Evolutionary conservation across 2,888 invertebrate species (phyloP), one percentile per base, ranked within the genome.

Genomic region (Elmis aenea): DNA sequence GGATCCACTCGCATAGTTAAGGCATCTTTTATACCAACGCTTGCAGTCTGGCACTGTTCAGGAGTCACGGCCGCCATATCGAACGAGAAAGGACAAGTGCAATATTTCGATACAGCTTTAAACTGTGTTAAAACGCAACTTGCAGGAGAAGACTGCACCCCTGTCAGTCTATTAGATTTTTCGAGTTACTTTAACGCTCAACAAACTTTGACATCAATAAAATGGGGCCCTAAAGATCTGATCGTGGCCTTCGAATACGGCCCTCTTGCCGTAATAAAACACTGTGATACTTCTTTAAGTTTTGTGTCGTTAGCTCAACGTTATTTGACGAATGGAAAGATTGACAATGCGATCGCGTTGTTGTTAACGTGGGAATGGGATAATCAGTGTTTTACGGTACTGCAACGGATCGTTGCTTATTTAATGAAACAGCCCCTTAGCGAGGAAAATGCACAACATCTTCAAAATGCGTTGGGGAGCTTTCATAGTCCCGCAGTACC

Each of bases 391-490:
- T 79, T 89, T 50, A 76, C 79, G 40, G 80, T 84, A 0, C 69
- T 92, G 38, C 85, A 86, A 54, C 75, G 77, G 54, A 80, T 88
- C 42, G 74, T 80, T 23, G 83, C 82, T 56, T 74, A 79, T 63
- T 70, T 83, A 27, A 70, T 84, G 45, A 70, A 77, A 46, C 61
- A 65, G 30, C 71, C 72, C 11, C 64, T 83, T 21, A 79, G 75
- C 32, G 70, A 75, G 18, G 74, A 77, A 32, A 70, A 72, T 48
- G 80, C 82, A 51, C 80, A 78, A 38, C 70, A 77, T 48, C 70
- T 88, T 46, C 84, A 88, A 64, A 81, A 79, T 46, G 85, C 90
- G 5, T 67, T 94, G 12, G 90, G 89, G 18, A 81, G 85, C 42
- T 93, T 83, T 67, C 82, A 87, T 57, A 76, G 78, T 18, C 82